Base-by-base conservation (phyloP, 2,888 invertebrate species). In the Melanchra persicariae region DNA sequence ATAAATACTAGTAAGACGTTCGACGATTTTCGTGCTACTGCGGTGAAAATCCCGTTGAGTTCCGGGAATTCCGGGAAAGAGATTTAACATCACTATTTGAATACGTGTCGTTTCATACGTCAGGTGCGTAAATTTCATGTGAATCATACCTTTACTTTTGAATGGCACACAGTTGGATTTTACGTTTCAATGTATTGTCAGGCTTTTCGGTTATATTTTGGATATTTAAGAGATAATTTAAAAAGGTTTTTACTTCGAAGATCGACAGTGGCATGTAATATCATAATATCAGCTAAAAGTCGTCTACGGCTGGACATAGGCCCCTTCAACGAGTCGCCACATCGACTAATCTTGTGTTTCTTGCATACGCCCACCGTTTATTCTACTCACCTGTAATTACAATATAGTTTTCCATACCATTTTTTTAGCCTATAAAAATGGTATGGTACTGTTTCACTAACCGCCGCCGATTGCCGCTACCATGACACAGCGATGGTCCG, bases 101-200 rank as follows among this genome's bases (percentile, higher is more conserved):
- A 26, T 71, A 62, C 54, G 52, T 68, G 60, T 61, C 75, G 65
- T 70, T 70, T 65, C 37, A 64, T 47, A 64, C 66, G 76, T 67
- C 85, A 83, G 74, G 60, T 74, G 74, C 64, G 72, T 77, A 72
- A 69, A 77, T 80, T 80, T 67, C 67, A 70, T 76, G 71, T 77
- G 76, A 77, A 85, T 83, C 74, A 83, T 73, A 78, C 76, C 72
- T 71, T 78, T 61, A 66, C 72, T 76, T 68, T 64, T 63, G 63
- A 75, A 76, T 66, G 30, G 61, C 24, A 10, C 43, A 45, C 64
- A 62, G 54, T 71, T 51, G 67, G 34, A 60, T 60, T 82, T 63
- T 34, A 62, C 47, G 57, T 58, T 66, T 63, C 40, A 79, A 68
- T 69, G 65, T 47, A 64, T 72, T 57, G 57, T 62, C 7, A n/a